These are phyloP conservation scores for Drosophila nasuta DNA, from an alignment of 1,140 invertebrate species.

Conservation along the genomic window DNA sequence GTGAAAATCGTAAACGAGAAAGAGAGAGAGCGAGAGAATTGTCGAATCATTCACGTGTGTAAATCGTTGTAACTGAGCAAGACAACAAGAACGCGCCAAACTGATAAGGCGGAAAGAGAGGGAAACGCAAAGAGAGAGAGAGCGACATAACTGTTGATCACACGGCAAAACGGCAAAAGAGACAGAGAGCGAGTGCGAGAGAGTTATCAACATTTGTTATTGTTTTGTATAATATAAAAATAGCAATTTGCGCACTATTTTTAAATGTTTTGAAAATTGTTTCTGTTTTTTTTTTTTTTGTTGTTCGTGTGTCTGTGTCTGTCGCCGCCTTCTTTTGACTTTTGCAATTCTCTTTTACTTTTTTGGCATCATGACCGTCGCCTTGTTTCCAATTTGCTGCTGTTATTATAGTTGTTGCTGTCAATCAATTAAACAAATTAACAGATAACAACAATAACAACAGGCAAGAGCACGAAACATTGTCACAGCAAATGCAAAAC, in stretches of 20 bases:
- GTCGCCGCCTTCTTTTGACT: conserved; percentile 26
- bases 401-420: conserved; percentile 57
- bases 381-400: conserved; percentile 47
- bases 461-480: conserved; percentile 4
- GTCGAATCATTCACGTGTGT: conserved; percentile 47
- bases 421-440: conserved; percentile 57
- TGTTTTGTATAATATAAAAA: conserved; percentile 64
- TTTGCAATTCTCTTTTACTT: conserved; percentile 43
- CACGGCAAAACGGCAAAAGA: neutral
- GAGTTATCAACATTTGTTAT: conserved; percentile 47
- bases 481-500: conserved; percentile 4
- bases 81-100: conserved; percentile 14
- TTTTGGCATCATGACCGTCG: conserved; percentile 44
- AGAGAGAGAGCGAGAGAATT: neutral
- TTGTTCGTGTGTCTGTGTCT: conserved; percentile 6
- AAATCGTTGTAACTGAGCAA: conserved; percentile 42
- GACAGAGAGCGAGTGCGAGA: conserved; percentile 1
- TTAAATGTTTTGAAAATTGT: conserved; percentile 81
- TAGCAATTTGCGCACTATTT: conserved; percentile 83
- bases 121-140: conserved; percentile 18
- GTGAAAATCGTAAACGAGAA: neutral
- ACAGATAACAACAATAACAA: conserved; percentile 43
- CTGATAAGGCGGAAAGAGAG: conserved; percentile 25
- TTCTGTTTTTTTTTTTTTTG: conserved; percentile 30
- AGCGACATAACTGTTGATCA: conserved; percentile 28